Base-by-base conservation (phyloP, 2,113 vertebrate species). In the Camelus bactrianus region DNA sequence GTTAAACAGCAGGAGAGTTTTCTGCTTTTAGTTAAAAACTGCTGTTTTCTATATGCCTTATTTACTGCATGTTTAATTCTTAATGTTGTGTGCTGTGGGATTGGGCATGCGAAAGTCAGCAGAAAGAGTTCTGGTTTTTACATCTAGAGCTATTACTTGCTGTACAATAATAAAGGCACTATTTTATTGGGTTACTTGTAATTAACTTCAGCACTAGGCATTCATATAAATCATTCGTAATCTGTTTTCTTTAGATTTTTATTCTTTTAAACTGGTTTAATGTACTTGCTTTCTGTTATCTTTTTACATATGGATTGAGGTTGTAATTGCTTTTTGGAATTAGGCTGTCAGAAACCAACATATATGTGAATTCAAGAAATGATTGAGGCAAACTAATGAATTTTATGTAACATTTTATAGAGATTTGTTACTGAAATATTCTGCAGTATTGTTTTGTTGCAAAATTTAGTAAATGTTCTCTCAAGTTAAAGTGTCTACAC, bases 151-250 rank as follows among this genome's bases (percentile, higher is more conserved):
- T 98, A 98, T 98, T 99, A 98, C 98, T 98, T 98, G 98, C 98
- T 98, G 97, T 98, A 98, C 98, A 98, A 98, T 99, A 99, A 99
- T 98, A 98, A 98, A 98, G 97, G 97, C 98, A 97, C 98, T 99
- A 98, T 99, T 99, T 99, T 99, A 99, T 99, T 99, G 98, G 98
- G 98, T 98, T 98, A 98, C 98, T 98, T 99, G 98, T 99, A 99
- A 99, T 99, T 99, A 99, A 99, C 98, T 99, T 99, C 98, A 99
- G 98, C 98, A 98, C 98, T 98, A 98, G 98, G 98, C 98, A 97
- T 97, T 97, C 97, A 97, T 98, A 98, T 99, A 99, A 99, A 99
- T 99, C 98, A 99, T 98, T 98, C 54, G 96, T 98, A 98, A 99
- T 98, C 97, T 98, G 98, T 98, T 99, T 99, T 98, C 97, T 98